These are phyloP conservation scores for Gallinago solitaria DNA, from an alignment of 2,797 vertebrate species.

Conservation along the genomic window DNA sequence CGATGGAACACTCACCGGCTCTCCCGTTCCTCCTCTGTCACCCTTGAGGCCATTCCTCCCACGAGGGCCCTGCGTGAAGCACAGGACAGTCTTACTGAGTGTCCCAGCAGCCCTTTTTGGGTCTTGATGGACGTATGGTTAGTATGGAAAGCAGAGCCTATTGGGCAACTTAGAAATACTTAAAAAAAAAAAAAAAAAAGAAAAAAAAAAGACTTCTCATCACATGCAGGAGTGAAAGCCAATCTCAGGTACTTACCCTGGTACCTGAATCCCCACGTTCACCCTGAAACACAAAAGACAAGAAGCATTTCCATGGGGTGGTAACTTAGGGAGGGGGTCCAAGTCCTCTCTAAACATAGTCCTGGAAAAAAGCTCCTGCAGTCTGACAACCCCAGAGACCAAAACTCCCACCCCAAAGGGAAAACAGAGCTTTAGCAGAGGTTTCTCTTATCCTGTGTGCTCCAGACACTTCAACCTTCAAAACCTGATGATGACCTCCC, in stretches of 20 bases:
- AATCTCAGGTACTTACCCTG: conserved; percentile 75
- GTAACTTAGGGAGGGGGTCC: not conserved
- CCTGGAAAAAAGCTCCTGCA: not conserved
- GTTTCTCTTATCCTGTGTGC: not conserved
- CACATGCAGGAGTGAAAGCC: not conserved
- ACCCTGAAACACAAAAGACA: conserved; percentile 77
- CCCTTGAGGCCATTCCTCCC: conserved; percentile 86
- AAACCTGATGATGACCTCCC: no score
- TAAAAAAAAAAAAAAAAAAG: fast-evolving
- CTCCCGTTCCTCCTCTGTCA: conserved; percentile 83
- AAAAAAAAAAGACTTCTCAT: not conserved
- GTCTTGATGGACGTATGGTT: not conserved
- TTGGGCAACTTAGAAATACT: not conserved
- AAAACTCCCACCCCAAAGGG: not conserved
- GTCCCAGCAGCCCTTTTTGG: not conserved
- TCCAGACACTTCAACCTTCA: not conserved
- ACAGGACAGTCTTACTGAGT: not conserved
- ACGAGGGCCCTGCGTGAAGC: conserved; percentile 80
- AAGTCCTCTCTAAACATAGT: not conserved
- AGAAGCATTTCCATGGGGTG: not conserved
- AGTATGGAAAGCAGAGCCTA: not conserved
- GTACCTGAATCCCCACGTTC: conserved; percentile 81
- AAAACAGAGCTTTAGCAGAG: not conserved
- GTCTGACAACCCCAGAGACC: not conserved
- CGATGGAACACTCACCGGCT: conserved; percentile 75